Evolutionary conservation across 2,113 vertebrate species (phyloP).

Genomic region (Nanger granti): DNA sequence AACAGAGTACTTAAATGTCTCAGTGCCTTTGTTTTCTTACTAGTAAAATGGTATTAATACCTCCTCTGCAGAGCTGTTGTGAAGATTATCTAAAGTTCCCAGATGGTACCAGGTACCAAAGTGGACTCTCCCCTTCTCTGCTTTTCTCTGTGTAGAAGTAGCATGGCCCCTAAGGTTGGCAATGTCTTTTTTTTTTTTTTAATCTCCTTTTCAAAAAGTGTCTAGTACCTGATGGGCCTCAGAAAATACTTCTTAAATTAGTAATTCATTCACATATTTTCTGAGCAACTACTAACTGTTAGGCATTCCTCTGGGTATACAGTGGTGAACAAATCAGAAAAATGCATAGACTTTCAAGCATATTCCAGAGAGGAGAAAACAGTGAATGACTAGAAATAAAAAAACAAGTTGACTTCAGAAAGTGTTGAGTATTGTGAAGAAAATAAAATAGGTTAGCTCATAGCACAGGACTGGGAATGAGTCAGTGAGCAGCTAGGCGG

Average conservation of each 20-base stretch:
- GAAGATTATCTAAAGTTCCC: not conserved
- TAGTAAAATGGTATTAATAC: not conserved
- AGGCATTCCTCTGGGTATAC: not conserved
- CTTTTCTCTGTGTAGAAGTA: not conserved
- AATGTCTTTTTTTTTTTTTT: not conserved
- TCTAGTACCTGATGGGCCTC: not conserved
- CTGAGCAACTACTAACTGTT: not conserved
- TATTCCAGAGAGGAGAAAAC: not conserved
- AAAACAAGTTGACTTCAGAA: not conserved
- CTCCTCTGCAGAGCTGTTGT: not conserved
- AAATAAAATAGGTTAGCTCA: not conserved
- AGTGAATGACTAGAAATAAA: not conserved
- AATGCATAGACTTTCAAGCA: not conserved
- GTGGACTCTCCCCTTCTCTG: not conserved
- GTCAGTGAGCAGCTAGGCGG: not conserved
- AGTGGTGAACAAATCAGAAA: not conserved
- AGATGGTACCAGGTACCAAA: not conserved
- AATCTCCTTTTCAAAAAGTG: not conserved
- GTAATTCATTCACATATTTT: not conserved
- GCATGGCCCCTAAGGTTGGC: not conserved
- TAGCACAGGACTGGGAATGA: not conserved
- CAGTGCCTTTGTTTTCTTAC: not conserved
- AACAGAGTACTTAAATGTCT: not conserved
- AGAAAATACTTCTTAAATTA: not conserved
- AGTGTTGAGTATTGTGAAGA: not conserved